Conservation (phyloP, 1,140 invertebrate genomes). For the Dendroctonus valens region DNA sequence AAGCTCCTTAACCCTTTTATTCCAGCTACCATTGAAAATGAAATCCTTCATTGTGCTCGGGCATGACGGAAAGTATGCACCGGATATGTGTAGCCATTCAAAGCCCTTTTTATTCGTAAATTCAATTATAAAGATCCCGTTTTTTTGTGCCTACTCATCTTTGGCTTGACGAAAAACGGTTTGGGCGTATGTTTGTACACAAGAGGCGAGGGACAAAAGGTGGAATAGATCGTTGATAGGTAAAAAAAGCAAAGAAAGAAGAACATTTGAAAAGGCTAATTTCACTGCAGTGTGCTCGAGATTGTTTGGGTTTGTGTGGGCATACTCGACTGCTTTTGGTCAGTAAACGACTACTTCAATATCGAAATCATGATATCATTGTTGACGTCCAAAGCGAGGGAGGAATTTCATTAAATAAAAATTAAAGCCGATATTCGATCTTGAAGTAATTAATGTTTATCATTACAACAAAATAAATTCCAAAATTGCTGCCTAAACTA, state of each 20-base stretch:
- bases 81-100: slow-evolving; percentile 26
- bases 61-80: slow-evolving; percentile 18
- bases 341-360: not conserved
- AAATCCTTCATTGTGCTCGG: slow-evolving; percentile 5
- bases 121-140: slow-evolving; percentile 32
- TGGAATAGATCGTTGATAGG: slow-evolving; percentile 23
- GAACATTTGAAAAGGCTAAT: slow-evolving; percentile 26
- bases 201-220: slow-evolving; percentile 13
- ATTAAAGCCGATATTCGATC: too few relatives aligned
- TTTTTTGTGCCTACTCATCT: slow-evolving; percentile 30
- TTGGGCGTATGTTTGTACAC: slow-evolving; percentile 31
- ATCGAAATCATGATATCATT: too few relatives aligned
- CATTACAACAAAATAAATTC: too few relatives aligned
- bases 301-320: slow-evolving; percentile 9
- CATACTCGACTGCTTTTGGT: slow-evolving; percentile 15
- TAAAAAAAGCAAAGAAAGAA: slow-evolving; percentile 14
- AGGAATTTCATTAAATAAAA: too few relatives aligned
- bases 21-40: not conserved
- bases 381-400: too few relatives aligned
- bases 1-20: slow-evolving; percentile 8
- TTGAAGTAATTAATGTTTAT: too few relatives aligned
- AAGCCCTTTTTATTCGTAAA: slow-evolving; percentile 25
- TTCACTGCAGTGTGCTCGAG: slow-evolving; percentile 13
- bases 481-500: too few relatives aligned
- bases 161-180: slow-evolving; percentile 23